Evolutionary conservation across 2,113 vertebrate genomes (phyloP).

Genomic region (Holacanthus passer): DNA sequence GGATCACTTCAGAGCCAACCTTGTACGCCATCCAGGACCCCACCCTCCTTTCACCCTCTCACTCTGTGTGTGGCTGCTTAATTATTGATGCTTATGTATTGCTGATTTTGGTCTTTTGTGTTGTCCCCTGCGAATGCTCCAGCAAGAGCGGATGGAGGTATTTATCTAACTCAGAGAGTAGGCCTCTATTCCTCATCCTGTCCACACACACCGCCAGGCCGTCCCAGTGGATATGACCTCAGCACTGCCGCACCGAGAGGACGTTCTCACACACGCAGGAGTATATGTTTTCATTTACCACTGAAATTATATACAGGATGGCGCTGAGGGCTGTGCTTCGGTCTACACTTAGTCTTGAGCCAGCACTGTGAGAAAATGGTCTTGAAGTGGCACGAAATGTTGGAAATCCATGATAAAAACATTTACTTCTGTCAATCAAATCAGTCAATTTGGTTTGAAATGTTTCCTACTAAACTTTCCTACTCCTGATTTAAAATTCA

Average conservation of each 20-base stretch:
- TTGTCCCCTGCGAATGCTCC: constrained; percentile 80
- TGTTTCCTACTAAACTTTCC: not conserved
- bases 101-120: constrained; percentile 86
- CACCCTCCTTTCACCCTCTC: constrained; percentile 61
- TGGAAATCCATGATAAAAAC: not conserved
- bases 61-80: constrained; percentile 79
- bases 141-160: constrained; percentile 74
- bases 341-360: constrained; percentile 9
- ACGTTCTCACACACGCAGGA: constrained; percentile 48
- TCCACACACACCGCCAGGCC: constrained; percentile 62
- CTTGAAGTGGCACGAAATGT: not conserved
- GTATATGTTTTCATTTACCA: constrained; percentile 61
- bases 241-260: constrained; percentile 72
- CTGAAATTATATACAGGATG: constrained; percentile 38
- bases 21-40: constrained; percentile 52
- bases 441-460: too few relatives aligned
- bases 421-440: not conserved
- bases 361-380: not conserved
- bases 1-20: constrained; percentile 67
- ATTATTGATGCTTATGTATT: constrained; percentile 88
- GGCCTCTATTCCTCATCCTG: constrained; percentile 83
- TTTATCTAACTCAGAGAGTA: constrained; percentile 84
- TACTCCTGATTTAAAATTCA: not conserved
- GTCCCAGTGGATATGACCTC: constrained; percentile 85
- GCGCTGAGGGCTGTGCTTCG: not conserved